Evolutionary conservation across 2,113 vertebrate species (phyloP).

Genomic region (Cyprinus carpio): DNA sequence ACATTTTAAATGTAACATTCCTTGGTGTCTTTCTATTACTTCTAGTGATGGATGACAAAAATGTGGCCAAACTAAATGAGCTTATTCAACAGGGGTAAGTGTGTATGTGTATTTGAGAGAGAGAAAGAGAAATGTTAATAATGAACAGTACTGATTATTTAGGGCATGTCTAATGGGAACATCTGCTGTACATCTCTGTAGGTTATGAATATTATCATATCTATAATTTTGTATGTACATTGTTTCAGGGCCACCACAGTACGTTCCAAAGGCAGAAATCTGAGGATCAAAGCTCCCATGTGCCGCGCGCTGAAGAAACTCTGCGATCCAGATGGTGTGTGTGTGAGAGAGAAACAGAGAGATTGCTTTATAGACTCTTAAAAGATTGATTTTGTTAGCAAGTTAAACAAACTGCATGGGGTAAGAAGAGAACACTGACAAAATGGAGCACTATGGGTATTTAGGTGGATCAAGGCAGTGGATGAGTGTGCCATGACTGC

Average conservation of each 20-base stretch:
- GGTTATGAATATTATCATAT: not conserved
- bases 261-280: conserved; percentile 95
- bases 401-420: not conserved
- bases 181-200: not conserved
- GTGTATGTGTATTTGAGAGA: not conserved
- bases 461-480: not conserved
- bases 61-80: conserved; percentile 93
- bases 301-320: conserved; percentile 96
- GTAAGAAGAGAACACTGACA: conserved; percentile 6
- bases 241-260: conserved; percentile 91
- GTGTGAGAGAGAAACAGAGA: conserved; percentile 38
- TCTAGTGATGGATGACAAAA: conserved; percentile 98
- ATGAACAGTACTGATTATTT: not conserved
- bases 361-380: not conserved
- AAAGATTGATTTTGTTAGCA: conserved; percentile 1
- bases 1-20: conserved; percentile 42
- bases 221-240: conserved; percentile 26
- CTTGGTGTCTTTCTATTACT: conserved; percentile 54
- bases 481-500: conserved; percentile 4
- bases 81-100: conserved; percentile 95
- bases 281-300: conserved; percentile 97
- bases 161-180: not conserved
- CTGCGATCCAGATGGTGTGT: conserved; percentile 93
- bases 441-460: not conserved
- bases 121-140: not conserved